A percentile compares a stretch with the other conserved stretches of the same genome.
Evolutionary conservation across 2,888 invertebrate species (phyloP).

Genomic region (Drosophila niveifrons): DNA sequence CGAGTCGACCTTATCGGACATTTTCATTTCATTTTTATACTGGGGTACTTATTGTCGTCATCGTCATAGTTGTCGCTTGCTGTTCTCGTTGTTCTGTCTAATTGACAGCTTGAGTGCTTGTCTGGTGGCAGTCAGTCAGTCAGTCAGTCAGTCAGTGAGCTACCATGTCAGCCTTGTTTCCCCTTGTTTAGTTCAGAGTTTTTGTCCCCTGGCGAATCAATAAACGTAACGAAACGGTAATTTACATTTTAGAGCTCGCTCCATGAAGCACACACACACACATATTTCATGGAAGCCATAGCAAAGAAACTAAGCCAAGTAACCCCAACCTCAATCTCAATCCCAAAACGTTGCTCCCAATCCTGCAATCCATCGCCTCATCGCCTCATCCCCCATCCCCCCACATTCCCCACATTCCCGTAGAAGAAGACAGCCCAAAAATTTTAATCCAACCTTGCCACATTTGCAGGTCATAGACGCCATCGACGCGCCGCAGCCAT

Average conservation of each 20-base stretch:
- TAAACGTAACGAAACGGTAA: slow-evolving; percentile 53
- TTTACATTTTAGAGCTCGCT: slow-evolving; percentile 59
- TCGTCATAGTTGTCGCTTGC: slow-evolving; percentile 12
- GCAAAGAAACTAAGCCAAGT: slow-evolving; percentile 31
- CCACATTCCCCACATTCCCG: no score
- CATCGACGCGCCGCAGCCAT: slow-evolving; percentile 53
- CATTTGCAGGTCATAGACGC: slow-evolving; percentile 75
- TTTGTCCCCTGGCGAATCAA: slow-evolving; percentile 49
- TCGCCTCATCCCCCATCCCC: not conserved
- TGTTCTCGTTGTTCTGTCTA: slow-evolving; percentile 36
- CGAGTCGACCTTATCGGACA: slow-evolving; percentile 62
- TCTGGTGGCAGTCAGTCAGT: slow-evolving; percentile 22
- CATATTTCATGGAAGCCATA: slow-evolving; percentile 52
- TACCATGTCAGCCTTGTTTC: not conserved
- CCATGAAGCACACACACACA: slow-evolving; percentile 22
- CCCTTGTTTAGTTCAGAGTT: not conserved
- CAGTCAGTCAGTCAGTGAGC: not conserved
- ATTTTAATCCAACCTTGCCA: slow-evolving; percentile 60
- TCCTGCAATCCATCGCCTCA: not conserved
- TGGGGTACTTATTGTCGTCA: slow-evolving; percentile 14
- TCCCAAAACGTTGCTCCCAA: no score
- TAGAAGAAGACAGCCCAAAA: slow-evolving; percentile 6
- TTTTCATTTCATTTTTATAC: slow-evolving; percentile 34
- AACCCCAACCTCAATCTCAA: not conserved
- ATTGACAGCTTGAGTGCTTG: slow-evolving; percentile 58